phyloP scores from a whole-genome alignment of 2,797 vertebrate genomes.

The Rhabdomys pumilio region DNA sequence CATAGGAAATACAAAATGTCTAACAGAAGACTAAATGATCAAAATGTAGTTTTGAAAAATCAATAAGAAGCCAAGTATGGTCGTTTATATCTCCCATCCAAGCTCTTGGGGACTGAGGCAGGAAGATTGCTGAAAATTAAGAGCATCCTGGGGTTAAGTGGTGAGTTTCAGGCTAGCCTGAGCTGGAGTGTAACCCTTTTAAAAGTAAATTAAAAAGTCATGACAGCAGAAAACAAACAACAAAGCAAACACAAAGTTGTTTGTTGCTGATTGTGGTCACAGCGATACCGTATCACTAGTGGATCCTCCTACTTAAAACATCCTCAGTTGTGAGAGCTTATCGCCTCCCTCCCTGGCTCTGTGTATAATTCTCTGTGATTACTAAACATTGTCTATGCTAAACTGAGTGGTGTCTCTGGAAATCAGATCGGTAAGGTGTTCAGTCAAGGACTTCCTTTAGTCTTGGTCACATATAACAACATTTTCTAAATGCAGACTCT shows the following conservation, averaged over 20 bases:
- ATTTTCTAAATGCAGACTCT: background rate
- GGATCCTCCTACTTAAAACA: background rate
- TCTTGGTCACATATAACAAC: background rate
- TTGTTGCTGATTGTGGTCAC: conserved; percentile 24
- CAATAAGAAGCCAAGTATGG: background rate
- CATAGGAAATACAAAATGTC: conserved; percentile 76
- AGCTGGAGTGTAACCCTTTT: background rate
- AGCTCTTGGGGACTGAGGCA: background rate
- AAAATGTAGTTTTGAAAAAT: background rate
- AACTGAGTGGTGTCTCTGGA: background rate
- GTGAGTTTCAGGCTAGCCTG: background rate
- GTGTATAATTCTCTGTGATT: background rate
- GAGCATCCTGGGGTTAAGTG: too few relatives aligned
- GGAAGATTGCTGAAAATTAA: background rate
- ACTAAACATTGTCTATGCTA: background rate
- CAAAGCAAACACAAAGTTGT: background rate
- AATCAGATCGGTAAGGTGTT: background rate
- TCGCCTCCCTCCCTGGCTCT: background rate
- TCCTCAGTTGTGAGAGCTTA: background rate
- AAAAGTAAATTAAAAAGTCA: background rate
- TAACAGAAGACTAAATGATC: conserved; percentile 77
- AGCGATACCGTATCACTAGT: background rate
- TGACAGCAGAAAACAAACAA: background rate
- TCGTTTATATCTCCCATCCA: background rate
- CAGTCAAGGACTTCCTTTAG: background rate